Evolutionary conservation across 2,113 vertebrate genomes (phyloP).

Genomic region (Fregetta grallaria): DNA sequence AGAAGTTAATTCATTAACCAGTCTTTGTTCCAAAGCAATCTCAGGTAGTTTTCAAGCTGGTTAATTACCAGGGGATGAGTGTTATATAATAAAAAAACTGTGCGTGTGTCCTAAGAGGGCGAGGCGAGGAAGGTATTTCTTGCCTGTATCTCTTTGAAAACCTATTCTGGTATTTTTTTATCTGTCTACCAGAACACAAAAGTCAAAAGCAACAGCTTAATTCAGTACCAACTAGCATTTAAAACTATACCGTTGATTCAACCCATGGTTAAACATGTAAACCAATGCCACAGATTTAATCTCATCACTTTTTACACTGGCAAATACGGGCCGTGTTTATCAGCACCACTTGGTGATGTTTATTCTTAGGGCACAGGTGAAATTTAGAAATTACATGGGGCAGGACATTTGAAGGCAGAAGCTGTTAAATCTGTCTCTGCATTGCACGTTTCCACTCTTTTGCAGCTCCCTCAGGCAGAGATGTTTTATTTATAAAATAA

Average conservation of each 20-base stretch:
- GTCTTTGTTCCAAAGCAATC: not conserved
- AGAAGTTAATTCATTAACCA: not conserved
- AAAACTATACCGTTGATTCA: not conserved
- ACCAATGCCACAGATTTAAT: not conserved
- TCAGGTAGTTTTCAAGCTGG: not conserved
- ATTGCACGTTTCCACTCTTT: rapidly evolving
- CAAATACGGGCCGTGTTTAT: not conserved
- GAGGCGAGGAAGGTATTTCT: not conserved
- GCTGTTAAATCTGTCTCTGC: not conserved
- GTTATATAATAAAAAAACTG: not conserved
- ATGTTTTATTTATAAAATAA: not conserved
- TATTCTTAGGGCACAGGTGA: not conserved
- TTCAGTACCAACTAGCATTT: not conserved
- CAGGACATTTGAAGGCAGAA: not conserved
- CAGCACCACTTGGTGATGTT: not conserved
- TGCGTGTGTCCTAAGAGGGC: not conserved
- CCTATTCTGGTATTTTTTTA: not conserved
- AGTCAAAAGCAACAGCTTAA: not conserved
- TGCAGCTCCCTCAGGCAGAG: not conserved
- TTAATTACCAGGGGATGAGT: not conserved
- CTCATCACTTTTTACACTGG: not conserved
- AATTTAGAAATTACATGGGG: not conserved
- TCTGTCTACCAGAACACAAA: not conserved
- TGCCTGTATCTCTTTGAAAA: not conserved
- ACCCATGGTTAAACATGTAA: not conserved